These are phyloP conservation scores for Drosophila bunnanda DNA, from an alignment of 2,888 invertebrate genomes.

Conservation along the genomic window DNA sequence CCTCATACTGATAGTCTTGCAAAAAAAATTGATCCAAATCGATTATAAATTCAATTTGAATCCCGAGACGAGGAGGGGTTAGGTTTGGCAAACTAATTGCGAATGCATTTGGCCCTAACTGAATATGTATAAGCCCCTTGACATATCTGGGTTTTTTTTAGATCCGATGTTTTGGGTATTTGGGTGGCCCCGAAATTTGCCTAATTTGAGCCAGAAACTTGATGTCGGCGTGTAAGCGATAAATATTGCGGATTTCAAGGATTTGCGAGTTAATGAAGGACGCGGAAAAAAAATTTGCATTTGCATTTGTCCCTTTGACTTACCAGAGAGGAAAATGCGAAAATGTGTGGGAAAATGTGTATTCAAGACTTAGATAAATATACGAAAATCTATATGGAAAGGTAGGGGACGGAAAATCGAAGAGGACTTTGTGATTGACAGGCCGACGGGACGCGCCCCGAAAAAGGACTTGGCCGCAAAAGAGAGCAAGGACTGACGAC, in stretches of 20 bases:
- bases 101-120: slow-evolving; percentile 70
- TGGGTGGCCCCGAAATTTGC: slow-evolving; percentile 54
- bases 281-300: slow-evolving; percentile 38
- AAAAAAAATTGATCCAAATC: slow-evolving; percentile 71
- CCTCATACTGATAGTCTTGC: slow-evolving; percentile 25
- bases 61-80: slow-evolving; percentile 3
- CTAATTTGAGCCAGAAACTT: slow-evolving; percentile 74
- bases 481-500: slow-evolving; percentile 28
- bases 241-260: slow-evolving; percentile 61
- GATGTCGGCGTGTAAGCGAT: slow-evolving; percentile 73
- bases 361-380: slow-evolving; percentile 14
- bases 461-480: slow-evolving; percentile 44
- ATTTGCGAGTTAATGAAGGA: slow-evolving; percentile 41
- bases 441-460: slow-evolving; percentile 71
- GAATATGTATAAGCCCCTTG: slow-evolving; percentile 59
- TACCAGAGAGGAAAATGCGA: slow-evolving; percentile 8
- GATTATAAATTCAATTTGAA: slow-evolving; percentile 74
- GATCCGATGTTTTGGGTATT: slow-evolving; percentile 18
- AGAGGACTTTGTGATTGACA: slow-evolving; percentile 71
- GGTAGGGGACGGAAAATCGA: slow-evolving; percentile 15
- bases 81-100: slow-evolving; percentile 72
- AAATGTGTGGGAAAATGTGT: slow-evolving; percentile 38
- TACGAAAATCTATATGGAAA: slow-evolving; percentile 38
- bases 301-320: background rate
- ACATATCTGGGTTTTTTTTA: slow-evolving; percentile 35